Base-by-base conservation (phyloP, 1,140 invertebrate species). In the Drosophila miranda region DNA sequence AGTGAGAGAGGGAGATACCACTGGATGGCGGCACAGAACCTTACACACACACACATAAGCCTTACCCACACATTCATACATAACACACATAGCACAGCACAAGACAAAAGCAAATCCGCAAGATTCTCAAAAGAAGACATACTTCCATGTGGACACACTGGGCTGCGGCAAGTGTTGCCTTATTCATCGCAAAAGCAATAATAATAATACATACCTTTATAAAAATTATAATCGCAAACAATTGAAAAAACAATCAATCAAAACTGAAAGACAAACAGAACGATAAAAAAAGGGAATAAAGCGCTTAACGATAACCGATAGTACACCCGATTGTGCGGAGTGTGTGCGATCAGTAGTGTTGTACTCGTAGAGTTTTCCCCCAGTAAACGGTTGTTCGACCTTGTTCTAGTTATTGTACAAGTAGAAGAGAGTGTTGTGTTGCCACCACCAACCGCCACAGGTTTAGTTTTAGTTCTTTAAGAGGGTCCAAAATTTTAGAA, bases 161-260 rank as follows among this genome's bases (percentile, higher is more conserved):
- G 55, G 52, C 9, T 54, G 46, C 30, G 64, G 64, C 64, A 52
- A 68, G 64, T 68, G 64, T 67, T 68, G 64, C 61, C 64, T 34
- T 55, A 68, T 30, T 43, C 30, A 55, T 67, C 61, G 14, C 34
- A 68, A 42, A 68, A 68, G 61, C 63, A 68, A 68, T 68, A 67
- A 63, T 26, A 38, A 16, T 48, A 50, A 45, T 58, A 55, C 34
- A 3, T 58, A 55, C 34, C 3, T 38, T 38, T 38, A 38, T 38
- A 38, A 13, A 11, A 38, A 11, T 38, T 38, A 38, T 38, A 38
- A 38, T 38, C 34, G 3, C 34, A 38, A 11, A 38, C 34, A 38
- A 38, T 38, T 38, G 34, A 13, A 38, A 38, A 38, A 68, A 67
- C 64, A 68, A 68, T 68, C 64, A 68, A 68, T 68, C 49, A 68